Percentiles rank a stretch among this genome's conserved stretches.
phyloP scores from a whole-genome alignment of 1,140 invertebrate genomes.

The Centruroides vittatus region DNA sequence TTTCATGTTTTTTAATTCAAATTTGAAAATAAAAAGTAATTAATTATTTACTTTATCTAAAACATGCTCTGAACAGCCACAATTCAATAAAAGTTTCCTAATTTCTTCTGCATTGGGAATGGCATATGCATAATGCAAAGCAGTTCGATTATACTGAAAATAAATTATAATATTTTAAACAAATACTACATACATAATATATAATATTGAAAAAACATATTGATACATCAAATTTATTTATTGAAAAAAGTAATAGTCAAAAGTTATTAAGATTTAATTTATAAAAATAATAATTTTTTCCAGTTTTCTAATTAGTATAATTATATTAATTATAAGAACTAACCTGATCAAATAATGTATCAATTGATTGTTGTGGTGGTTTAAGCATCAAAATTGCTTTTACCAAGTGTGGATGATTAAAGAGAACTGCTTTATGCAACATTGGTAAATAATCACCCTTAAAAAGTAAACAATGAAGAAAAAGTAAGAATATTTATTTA shows the following conservation, averaged over 20 bases:
- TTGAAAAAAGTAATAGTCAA: no score
- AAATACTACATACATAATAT: no score
- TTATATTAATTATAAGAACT: not conserved
- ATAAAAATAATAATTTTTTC: no score
- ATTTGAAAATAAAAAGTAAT: not conserved
- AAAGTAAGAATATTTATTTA: no score
- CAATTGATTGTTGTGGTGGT: slow-evolving; percentile 6
- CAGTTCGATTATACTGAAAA: slow-evolving; percentile 9
- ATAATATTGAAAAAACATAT: no score
- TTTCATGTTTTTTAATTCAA: not conserved
- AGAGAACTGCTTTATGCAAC: slow-evolving; percentile 7
- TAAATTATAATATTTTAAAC: not conserved
- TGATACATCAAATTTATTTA: no score
- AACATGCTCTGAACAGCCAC: slow-evolving; percentile 13
- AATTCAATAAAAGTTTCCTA: slow-evolving; percentile 1
- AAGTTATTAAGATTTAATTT: no score
- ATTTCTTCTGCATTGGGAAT: slow-evolving; percentile 2
- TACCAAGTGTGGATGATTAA: slow-evolving; percentile 2
- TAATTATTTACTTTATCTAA: slow-evolving; percentile 8
- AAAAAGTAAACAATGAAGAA: not conserved
- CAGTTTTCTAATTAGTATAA: not conserved
- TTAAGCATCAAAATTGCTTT: slow-evolving; percentile 3
- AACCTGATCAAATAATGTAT: slow-evolving; percentile 14
- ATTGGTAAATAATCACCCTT: slow-evolving; percentile 11
- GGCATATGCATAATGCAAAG: slow-evolving; percentile 12